Base-by-base conservation (phyloP, 2,888 invertebrate species). In the Brachynemurus nebulosus region DNA sequence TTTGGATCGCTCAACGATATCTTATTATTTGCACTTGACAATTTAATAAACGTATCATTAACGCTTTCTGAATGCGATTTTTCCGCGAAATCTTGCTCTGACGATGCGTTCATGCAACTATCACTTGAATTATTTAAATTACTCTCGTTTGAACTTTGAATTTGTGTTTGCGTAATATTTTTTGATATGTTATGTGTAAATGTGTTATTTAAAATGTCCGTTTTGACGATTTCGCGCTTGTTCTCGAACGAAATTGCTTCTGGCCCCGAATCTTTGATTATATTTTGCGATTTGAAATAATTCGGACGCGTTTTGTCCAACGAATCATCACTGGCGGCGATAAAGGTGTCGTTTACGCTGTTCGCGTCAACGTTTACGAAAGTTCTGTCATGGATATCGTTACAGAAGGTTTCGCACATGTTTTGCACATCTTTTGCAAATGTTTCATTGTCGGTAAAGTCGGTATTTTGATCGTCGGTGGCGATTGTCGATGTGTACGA, bases 1-100 rank as follows among this genome's bases (percentile, higher is more conserved):
- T 35, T 35, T 9, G 35, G 35, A 42, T 42, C 42, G 17, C 34
- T 42, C 1, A 21, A 1, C 3, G 34, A 35, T 35, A 42, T 42
- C 35, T 42, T 35, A 16, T 42, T 16, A 12, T 34, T 17, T 6
- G 37, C 30, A 44, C 35, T 34, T n/a, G n/a, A n/a, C 37, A 44
- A 30, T 37, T 37, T 38, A 9, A n/a, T 27, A 38, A 18, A 37
- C 14, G 44, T 44, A 27, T 44, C 23, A 37, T 43, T 44, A 19
- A 37, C 19, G 20, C 34, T 27, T 12, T 19, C n/a, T 8, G 11
- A n/a, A 3, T 37, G 12, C 18, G 37, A 37, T 20, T 37, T 37
- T 14, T 30, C n/a, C 2, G 12, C 12, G 5, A 19, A 19, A 7
- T 37, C 37, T 11, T 19, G 18, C 3, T 19, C 19, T 2, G 37